Evolutionary conservation across 1,140 invertebrate species (phyloP).

Genomic region (Lethocerus indicus): DNA sequence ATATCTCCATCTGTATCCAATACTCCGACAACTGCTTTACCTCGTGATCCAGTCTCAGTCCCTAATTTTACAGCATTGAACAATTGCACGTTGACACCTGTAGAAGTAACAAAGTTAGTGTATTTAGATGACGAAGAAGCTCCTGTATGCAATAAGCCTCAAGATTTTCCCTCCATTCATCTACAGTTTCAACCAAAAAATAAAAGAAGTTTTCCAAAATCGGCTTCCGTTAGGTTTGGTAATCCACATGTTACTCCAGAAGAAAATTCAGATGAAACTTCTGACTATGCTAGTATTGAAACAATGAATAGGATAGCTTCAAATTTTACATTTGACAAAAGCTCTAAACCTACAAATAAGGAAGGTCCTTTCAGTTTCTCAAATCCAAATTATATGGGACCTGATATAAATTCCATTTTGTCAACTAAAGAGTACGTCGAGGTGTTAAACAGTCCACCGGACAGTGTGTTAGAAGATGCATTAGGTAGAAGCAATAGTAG

Average conservation of each 20-base stretch:
- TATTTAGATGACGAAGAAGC: constrained; percentile 43
- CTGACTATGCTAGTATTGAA: constrained; percentile 60
- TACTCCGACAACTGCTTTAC: constrained; percentile 25
- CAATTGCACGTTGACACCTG: constrained; percentile 34
- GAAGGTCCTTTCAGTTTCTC: constrained; percentile 24
- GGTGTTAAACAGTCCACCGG: constrained; percentile 21
- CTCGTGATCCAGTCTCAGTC: constrained; percentile 54
- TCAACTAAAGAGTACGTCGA: constrained; percentile 19
- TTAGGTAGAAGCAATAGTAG: constrained; percentile 18
- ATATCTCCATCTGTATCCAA: constrained; percentile 14
- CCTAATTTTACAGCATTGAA: constrained; percentile 42
- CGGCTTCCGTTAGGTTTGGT: constrained; percentile 40
- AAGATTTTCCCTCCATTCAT: constrained; percentile 20
- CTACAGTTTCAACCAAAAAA: constrained; percentile 21
- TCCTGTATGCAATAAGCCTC: constrained; percentile 12
- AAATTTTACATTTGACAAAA: constrained; percentile 23
- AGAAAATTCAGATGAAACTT: constrained; percentile 46
- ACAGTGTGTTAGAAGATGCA: constrained; percentile 21
- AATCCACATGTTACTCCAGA: constrained; percentile 32
- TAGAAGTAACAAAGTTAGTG: constrained; percentile 47
- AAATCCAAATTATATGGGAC: constrained; percentile 54
- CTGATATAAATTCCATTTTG: constrained; percentile 32
- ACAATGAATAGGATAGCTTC: constrained; percentile 34
- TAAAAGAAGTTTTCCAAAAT: constrained; percentile 30
- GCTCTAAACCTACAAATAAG: constrained; percentile 16